A percentile compares a stretch with the other conserved stretches of the same genome.
Evolutionary conservation across 2,888 invertebrate genomes (phyloP).

Genomic region (Dione juno): DNA sequence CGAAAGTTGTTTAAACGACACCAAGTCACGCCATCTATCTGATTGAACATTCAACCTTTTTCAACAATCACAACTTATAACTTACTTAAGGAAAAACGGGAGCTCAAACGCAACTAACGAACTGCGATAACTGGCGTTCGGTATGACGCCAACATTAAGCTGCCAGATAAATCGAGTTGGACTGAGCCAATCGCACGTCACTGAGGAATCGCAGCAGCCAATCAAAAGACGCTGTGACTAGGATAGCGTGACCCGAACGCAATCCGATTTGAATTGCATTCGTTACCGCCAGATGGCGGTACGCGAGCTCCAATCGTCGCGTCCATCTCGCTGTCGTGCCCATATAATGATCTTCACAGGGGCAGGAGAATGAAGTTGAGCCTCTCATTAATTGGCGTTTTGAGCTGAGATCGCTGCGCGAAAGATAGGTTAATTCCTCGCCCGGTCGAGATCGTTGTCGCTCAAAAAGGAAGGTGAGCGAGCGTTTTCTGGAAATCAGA

Average conservation of each 20-base stretch:
- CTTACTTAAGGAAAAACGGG: conserved; percentile 80
- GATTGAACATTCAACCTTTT: conserved; percentile 75
- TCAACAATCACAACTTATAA: conserved; percentile 78
- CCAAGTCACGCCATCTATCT: conserved; percentile 82
- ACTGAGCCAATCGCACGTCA: conserved; percentile 76
- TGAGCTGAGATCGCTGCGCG: conserved; percentile 82
- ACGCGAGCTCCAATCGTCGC: conserved; percentile 79
- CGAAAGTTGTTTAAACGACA: conserved; percentile 76
- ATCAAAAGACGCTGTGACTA: conserved; percentile 74
- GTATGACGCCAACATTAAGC: conserved; percentile 76
- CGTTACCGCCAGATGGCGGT: conserved; percentile 82
- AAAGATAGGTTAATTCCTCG: conserved; percentile 84
- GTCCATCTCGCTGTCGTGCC: conserved; percentile 83
- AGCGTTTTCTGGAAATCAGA: conserved; percentile 83
- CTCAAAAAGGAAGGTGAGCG: conserved; percentile 82
- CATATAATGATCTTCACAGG: conserved; percentile 84
- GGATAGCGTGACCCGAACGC: conserved; percentile 83
- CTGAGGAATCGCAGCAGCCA: conserved; percentile 74
- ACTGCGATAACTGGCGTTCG: conserved; percentile 70
- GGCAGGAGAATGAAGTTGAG: conserved; percentile 83
- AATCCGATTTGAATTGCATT: conserved; percentile 78
- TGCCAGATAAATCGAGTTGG: conserved; percentile 71
- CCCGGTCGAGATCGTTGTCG: conserved; percentile 80
- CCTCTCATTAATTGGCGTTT: conserved; percentile 84
- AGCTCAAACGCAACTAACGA: conserved; percentile 78